phyloP scores from a whole-genome alignment of 2,113 vertebrate genomes.

The Microcebus tavaratra region DNA sequence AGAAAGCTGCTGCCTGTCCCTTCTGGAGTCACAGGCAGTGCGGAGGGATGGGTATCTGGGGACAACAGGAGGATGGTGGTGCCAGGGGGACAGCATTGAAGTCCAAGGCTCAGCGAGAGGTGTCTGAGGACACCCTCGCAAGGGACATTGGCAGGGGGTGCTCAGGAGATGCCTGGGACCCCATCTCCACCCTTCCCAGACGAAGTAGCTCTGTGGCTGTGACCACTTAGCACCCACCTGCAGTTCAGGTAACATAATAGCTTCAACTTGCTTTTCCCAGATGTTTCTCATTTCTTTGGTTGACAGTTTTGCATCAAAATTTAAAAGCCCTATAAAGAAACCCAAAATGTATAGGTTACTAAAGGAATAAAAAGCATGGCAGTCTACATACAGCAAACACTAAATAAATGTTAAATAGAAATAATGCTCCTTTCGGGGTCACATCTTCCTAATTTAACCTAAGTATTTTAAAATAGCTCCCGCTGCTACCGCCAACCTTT shows the following conservation, averaged over 20 bases:
- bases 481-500: background rate
- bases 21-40: too few species aligned
- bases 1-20: too few species aligned
- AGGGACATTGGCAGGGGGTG: accelerated
- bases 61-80: too few species aligned
- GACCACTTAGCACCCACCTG: constrained; percentile 81
- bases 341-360: background rate
- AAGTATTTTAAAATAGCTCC: background rate
- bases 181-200: accelerated
- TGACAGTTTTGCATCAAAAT: constrained; percentile 82
- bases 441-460: background rate
- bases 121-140: background rate
- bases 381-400: too few species aligned
- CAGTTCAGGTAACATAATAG: constrained; percentile 86
- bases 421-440: too few species aligned
- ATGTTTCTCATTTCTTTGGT: constrained; percentile 89
- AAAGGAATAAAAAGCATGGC: background rate
- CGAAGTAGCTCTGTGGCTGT: accelerated
- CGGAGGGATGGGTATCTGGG: too few species aligned
- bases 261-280: constrained; percentile 89
- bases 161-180: accelerated
- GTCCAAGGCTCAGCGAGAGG: background rate
- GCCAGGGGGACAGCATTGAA: background rate
- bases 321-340: constrained; percentile 81
- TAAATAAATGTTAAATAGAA: background rate